A percentile compares a stretch with the other conserved stretches of the same genome.
phyloP scores from a whole-genome alignment of 2,888 invertebrate genomes.

The Mactromeris polynyma region DNA sequence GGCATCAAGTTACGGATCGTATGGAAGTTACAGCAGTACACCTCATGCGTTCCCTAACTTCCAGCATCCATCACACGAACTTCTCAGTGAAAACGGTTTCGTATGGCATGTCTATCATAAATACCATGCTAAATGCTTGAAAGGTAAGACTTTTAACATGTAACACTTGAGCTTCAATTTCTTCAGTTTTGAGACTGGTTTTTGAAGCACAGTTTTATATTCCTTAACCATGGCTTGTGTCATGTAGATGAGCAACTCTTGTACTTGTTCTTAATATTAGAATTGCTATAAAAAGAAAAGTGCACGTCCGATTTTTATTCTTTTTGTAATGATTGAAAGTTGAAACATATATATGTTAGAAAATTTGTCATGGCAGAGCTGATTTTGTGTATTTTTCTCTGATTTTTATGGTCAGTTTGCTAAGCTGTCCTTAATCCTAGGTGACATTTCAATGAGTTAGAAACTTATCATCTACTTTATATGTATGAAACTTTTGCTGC shows the following conservation, averaged over 20 bases:
- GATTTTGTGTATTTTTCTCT: no score
- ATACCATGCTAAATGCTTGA: constrained; percentile 96
- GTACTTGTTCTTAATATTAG: background rate
- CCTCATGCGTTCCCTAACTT: constrained; percentile 95
- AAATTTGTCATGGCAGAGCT: no score
- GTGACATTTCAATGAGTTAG: no score
- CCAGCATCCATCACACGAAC: constrained; percentile 98
- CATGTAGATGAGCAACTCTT: background rate
- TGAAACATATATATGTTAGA: no score
- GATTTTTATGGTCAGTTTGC: no score
- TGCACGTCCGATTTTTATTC: no score
- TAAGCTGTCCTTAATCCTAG: no score
- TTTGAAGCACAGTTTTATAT: background rate
- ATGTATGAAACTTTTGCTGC: no score
- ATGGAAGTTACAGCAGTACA: constrained; percentile 91
- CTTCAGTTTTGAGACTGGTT: no score
- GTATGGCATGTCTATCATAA: constrained; percentile 99
- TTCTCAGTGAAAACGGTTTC: constrained; percentile 98
- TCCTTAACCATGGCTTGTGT: background rate
- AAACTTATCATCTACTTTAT: no score
- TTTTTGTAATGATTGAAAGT: background rate
- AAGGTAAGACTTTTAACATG: constrained; percentile 89
- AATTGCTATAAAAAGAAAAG: no score
- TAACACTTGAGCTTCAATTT: no score
- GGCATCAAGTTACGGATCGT: constrained; percentile 76